These are phyloP conservation scores for Pollimyrus isidori DNA, from an alignment of 2,113 vertebrate genomes.

Conservation along the genomic window DNA sequence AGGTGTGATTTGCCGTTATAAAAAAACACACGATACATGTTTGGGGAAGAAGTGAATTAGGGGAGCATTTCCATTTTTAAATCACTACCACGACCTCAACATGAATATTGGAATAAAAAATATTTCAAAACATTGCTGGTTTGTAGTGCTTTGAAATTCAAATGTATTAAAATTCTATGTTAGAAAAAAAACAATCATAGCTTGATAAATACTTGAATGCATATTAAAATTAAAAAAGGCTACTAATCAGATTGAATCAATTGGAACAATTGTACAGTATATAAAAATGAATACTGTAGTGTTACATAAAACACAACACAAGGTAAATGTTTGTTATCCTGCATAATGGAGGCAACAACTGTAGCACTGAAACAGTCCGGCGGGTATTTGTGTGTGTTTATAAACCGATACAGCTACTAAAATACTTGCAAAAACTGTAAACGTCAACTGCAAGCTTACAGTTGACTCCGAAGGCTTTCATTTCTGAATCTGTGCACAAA, in stretches of 20 bases:
- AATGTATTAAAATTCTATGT: conserved; percentile 31
- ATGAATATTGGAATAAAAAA: conserved; percentile 28
- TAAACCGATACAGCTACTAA: conserved; percentile 12
- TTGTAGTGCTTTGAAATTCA: conserved; percentile 43
- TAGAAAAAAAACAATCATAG: conserved; percentile 32
- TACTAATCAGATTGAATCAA: conserved; percentile 32
- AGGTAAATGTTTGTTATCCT: conserved; percentile 32
- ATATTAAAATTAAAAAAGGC: conserved; percentile 42
- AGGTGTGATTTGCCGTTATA: conserved; percentile 7
- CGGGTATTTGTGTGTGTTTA: conserved; percentile 15
- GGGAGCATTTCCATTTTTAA: conserved; percentile 23
- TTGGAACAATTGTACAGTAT: conserved; percentile 33
- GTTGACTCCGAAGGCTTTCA: conserved; percentile 20
- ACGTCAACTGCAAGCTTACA: conserved; percentile 23
- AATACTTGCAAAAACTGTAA: conserved; percentile 28
- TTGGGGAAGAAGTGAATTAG: conserved; percentile 18
- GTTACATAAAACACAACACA: conserved; percentile 37
- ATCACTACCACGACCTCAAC: conserved; percentile 15
- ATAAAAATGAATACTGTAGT: conserved; percentile 40
- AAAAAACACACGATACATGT: conserved; percentile 16
- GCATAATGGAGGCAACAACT: conserved; percentile 26
- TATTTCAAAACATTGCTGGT: conserved; percentile 27
- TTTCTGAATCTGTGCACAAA: conserved; percentile 28
- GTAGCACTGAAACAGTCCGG: conserved; percentile 29
- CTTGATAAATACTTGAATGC: conserved; percentile 47